A percentile compares a stretch with the other conserved stretches of the same genome.
These are phyloP conservation scores for Neosalanx taihuensis DNA, from an alignment of 2,797 vertebrate genomes.

Conservation along the genomic window DNA sequence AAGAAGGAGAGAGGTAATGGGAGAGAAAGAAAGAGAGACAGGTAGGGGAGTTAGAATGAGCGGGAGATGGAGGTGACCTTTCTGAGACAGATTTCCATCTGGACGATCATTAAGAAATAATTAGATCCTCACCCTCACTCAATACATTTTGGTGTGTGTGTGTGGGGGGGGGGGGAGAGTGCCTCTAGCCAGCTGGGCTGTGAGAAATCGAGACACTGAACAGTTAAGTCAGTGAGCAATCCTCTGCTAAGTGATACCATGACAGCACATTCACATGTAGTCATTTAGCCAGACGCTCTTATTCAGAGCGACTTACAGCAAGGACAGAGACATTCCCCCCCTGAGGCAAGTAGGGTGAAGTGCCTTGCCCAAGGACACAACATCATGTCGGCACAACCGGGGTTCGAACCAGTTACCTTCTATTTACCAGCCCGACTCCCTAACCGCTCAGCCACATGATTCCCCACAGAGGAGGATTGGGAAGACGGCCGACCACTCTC, in stretches of 20 bases:
- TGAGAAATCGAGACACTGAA: neutral
- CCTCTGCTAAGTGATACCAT: neutral
- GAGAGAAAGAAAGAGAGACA: conserved; percentile 1
- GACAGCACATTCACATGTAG: neutral
- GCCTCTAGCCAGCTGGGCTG: neutral
- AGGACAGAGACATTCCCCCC: too few relatives aligned
- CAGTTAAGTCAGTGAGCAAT: neutral
- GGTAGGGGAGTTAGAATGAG: neutral
- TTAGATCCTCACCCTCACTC: neutral
- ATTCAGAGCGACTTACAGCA: too few relatives aligned
- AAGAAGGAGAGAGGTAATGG: neutral
- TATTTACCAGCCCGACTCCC: too few relatives aligned
- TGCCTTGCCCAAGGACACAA: too few relatives aligned
- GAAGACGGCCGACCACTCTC: neutral
- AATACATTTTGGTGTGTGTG: neutral
- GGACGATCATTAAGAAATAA: conserved; percentile 7
- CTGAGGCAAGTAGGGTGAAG: too few relatives aligned
- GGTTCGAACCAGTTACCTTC: too few relatives aligned
- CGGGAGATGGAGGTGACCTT: neutral
- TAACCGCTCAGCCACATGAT: too few relatives aligned
- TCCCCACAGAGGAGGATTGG: neutral
- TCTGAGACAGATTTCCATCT: neutral
- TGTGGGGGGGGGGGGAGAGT: neutral
- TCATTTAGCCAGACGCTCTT: too few relatives aligned
- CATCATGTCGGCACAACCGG: too few relatives aligned